Evolutionary conservation across 2,113 vertebrate species (phyloP), one percentile per base, ranked within the genome.

Genomic region (Vidua macroura): DNA sequence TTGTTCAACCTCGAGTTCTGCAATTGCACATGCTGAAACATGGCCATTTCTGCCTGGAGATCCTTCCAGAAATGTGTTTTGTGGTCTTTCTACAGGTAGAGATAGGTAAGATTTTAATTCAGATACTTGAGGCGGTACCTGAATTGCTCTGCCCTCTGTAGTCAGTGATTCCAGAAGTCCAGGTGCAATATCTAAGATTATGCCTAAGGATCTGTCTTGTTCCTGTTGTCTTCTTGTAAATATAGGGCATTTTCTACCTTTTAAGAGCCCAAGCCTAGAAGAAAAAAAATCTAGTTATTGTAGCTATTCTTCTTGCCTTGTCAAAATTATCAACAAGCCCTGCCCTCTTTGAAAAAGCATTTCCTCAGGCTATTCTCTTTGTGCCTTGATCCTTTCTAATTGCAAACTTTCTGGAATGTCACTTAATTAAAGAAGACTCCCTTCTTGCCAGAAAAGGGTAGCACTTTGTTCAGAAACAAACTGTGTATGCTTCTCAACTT

Each of bases 341-440:
- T 56, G 52, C 60, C 60, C 16, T 88, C 60, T 86, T 78, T 92
- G 48, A 58, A 90, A 80, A 96, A 80, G 37, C 58, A n/a, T 86
- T 88, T 91, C 88, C 82, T 83, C 31, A 49, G 90, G 90, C 87
- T 80, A 10, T 85, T 90, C 55, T 83, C 67, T 66, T 80, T 88
- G 68, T 68, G 81, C 56, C 64, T 80, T 93, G 87, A 92, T 86
- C 64, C 52, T 41, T 83, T 68, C 44, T 92, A 93, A 90, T 92
- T 68, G 76, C 64, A 88, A 83, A 88, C 68, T 84, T 90, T 91
- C 80, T 92, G 76, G 72, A 82, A 90, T 78, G 79, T 91, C 76
- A 44, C 44, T 94, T 94, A 94, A 95, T 94, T 96, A 83, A 78
- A 86, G 59, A 95, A 20, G 56, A 83, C 49, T 93, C 48, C 7